Evolutionary conservation across 1,140 invertebrate genomes (phyloP), one percentile per base, ranked within the genome.

Genomic region (Drosophila melanogaster): DNA sequence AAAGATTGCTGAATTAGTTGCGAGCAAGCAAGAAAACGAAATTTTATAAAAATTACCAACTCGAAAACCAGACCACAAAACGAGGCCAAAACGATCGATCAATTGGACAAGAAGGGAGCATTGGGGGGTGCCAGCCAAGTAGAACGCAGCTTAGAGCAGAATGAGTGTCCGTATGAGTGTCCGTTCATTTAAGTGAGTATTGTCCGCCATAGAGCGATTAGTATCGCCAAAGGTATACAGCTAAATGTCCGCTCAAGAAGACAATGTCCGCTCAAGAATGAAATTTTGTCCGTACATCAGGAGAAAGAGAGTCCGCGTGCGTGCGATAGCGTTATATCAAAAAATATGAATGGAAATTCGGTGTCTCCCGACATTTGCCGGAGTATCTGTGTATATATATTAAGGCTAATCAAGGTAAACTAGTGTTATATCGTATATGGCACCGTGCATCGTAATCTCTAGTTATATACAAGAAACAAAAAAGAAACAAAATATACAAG

Each of bases 1-100:
- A 70, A 77, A 77, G 69, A 84, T 90, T 90, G 86, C 86, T 90
- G 86, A 90, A 90, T 90, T 90, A 85, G 86, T 89, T 89, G 65
- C 56, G 66, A 73, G 79, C 41, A 65, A 58, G 50, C 70, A 37
- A 60, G 64, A 71, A 77, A 84, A 77, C 53, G 37, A 76, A 81
- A 81, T 87, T 86, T 86, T 61, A 69, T 50, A 73, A 70, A 73
- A 65, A 66, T 76, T 72, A 64, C 33, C 62, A 65, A 78, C 38
- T 59, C 54, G 41, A 59, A 60, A 64, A 43, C 40, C 56, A 40
- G 56, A 77, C 73, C 73, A 77, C 55, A 55, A 76, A 76, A 54
- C 44, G 40, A 69, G 54, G 62, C 62, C 55, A 59, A 55, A 77
- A 43, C 33, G 57, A 77, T 19, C 64, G 64, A 70, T 69, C 19